phyloP scores from a whole-genome alignment of 2,113 vertebrate genomes.

The Microtus oregoni region DNA sequence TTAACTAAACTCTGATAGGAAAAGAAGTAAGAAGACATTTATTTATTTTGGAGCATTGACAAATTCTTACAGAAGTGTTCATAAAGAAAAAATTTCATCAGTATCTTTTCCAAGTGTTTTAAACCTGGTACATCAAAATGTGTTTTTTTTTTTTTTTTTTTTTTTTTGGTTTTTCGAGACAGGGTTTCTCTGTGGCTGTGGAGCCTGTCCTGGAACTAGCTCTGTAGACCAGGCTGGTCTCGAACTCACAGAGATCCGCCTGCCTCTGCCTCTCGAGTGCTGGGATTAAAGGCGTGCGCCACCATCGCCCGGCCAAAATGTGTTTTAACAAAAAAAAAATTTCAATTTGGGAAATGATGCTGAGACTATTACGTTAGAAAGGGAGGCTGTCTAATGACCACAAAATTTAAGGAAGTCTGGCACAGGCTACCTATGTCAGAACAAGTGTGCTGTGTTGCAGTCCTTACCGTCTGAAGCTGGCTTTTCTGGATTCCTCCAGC shows the following conservation, averaged over 20 bases:
- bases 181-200: too few relatives aligned
- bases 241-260: too few relatives aligned
- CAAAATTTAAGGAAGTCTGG: slow-evolving; percentile 11
- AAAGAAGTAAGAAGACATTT: background rate
- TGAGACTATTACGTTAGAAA: background rate
- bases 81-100: background rate
- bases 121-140: background rate
- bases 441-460: background rate
- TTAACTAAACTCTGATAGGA: background rate
- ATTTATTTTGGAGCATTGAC: background rate
- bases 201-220: too few relatives aligned
- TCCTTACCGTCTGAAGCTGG: slow-evolving; percentile 3
- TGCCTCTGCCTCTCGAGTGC: too few relatives aligned
- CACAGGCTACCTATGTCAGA: background rate
- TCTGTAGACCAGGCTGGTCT: too few relatives aligned
- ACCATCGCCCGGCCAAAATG: too few relatives aligned
- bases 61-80: slow-evolving; percentile 40
- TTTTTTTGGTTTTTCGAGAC: too few relatives aligned
- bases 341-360: background rate
- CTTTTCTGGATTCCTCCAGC: background rate
- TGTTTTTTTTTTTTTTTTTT: too few relatives aligned
- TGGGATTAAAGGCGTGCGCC: too few relatives aligned
- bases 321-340: background rate
- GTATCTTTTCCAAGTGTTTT: slow-evolving; percentile 32
- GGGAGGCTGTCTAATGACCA: background rate